Percentiles rank a stretch among this genome's conserved stretches.
Evolutionary conservation across 2,888 invertebrate species (phyloP).

Genomic region (Marronus borbonicus): DNA sequence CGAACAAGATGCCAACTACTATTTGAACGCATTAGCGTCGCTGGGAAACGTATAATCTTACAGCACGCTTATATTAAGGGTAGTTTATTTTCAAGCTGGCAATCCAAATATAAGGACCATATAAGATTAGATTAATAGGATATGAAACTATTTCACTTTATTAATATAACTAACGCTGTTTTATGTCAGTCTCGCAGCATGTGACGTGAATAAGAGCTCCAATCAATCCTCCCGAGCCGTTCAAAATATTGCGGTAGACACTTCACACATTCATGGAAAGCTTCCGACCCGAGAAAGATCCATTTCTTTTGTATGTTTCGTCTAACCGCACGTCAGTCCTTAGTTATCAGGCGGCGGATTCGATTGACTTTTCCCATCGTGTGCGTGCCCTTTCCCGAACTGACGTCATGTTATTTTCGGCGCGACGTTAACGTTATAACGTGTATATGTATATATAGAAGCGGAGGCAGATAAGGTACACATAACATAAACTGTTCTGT

Average conservation of each 20-base stretch:
- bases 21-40: too few relatives aligned
- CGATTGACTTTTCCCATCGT: constrained; percentile 15
- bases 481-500: background rate
- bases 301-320: constrained; percentile 1
- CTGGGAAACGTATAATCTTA: too few relatives aligned
- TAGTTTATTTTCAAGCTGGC: too few relatives aligned
- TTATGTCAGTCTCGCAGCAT: background rate
- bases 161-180: constrained; percentile 1
- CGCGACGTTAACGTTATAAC: background rate
- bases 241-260: background rate
- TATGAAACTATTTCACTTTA: background rate
- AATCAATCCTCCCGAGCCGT: background rate
- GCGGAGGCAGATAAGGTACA: background rate
- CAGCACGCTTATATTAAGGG: too few relatives aligned
- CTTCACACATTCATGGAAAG: background rate
- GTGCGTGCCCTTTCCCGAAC: background rate
- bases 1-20: too few relatives aligned
- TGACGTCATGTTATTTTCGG: constrained; percentile 1
- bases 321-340: constrained; percentile 8
- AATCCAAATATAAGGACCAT: too few relatives aligned
- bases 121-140: background rate
- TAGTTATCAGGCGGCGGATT: background rate
- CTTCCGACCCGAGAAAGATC: background rate
- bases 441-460: background rate
- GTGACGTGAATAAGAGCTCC: constrained; percentile 9